Conservation (phyloP, 2,797 vertebrate species). For the Propithecus deckenii region DNA sequence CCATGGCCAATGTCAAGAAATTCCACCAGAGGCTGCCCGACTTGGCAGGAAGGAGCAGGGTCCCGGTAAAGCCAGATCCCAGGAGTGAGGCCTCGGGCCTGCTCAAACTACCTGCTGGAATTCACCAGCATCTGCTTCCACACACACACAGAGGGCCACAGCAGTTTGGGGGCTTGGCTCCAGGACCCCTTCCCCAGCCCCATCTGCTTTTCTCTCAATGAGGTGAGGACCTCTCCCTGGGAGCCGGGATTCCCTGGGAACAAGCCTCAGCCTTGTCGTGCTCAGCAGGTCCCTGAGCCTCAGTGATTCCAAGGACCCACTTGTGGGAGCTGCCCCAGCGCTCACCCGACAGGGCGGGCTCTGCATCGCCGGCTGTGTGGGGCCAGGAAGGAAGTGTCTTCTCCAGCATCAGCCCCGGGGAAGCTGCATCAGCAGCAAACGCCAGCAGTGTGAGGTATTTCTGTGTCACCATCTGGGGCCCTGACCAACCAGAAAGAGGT, state of each 20-base stretch:
- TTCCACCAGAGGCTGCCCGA: too few species aligned
- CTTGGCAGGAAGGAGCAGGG: background rate
- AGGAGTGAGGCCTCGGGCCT: background rate
- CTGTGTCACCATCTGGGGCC: background rate
- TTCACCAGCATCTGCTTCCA: background rate
- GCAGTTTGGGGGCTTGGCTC: background rate
- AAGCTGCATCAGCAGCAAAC: background rate
- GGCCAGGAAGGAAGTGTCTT: accelerated
- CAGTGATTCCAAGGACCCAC: accelerated
- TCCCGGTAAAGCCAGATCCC: background rate
- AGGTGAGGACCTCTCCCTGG: too few species aligned
- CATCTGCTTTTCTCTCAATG: accelerated
- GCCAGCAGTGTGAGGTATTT: background rate
- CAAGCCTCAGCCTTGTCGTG: background rate
- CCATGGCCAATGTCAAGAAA: conserved; percentile 5
- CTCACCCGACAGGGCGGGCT: accelerated
- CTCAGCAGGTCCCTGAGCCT: background rate
- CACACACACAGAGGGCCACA: background rate
- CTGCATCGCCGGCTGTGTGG: background rate
- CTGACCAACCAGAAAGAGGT: too few species aligned
- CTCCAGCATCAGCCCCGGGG: background rate
- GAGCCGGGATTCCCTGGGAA: background rate
- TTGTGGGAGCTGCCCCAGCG: accelerated
- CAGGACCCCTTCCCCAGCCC: background rate
- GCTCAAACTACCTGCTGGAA: background rate